Base-by-base conservation (phyloP, 2,888 invertebrate genomes). In the Hirtodrosophila alboralis region DNA sequence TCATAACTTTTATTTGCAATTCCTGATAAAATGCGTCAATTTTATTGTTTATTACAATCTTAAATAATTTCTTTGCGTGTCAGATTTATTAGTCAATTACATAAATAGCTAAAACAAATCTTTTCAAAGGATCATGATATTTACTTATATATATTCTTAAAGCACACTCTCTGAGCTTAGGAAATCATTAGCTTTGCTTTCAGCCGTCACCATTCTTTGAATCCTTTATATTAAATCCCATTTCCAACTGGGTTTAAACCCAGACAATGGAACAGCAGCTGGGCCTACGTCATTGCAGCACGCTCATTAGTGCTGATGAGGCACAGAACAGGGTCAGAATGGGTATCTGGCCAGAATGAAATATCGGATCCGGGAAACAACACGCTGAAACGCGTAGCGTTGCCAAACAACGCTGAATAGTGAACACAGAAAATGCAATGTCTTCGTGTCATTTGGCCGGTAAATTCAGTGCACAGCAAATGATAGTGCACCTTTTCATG, bases 301-400 rank as follows among this genome's bases (percentile, higher is more conserved):
- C 65, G 81, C 23, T 79, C 79, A 79, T 79, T 79, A 79, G 81
- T 61, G 84, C 44, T 79, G 79, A 84, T 84, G 84, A 79, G 84
- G 61, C 45, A 37, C 52, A 44, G 51, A 36, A 47, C 18, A 28
- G 45, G 31, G 37, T 16, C 57, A 34, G 10, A 6, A 1, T 27
- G 3, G 10, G 18, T n/a, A n/a, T 18, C 18, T 18, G 18, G 18
- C 18, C 18, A 18, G 18, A 14, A 26, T 18, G 5, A 41, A 45
- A 26, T 31, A 7, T 9, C 41, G 12, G 33, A 21, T 18, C 4
- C 31, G 4, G 10, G 14, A 23, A n/a, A 44, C 30, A 41, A 52
- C n/a, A n/a, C 10, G 12, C 12, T 28, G 45, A 27, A 36, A 40
- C 36, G 30, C 38, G 37, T 47, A 38, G 37, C 40, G 40, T 41